A percentile compares a stretch with the other conserved stretches of the same genome.
phyloP scores from a whole-genome alignment of 1,140 invertebrate species.

The Ceratitis capitata region DNA sequence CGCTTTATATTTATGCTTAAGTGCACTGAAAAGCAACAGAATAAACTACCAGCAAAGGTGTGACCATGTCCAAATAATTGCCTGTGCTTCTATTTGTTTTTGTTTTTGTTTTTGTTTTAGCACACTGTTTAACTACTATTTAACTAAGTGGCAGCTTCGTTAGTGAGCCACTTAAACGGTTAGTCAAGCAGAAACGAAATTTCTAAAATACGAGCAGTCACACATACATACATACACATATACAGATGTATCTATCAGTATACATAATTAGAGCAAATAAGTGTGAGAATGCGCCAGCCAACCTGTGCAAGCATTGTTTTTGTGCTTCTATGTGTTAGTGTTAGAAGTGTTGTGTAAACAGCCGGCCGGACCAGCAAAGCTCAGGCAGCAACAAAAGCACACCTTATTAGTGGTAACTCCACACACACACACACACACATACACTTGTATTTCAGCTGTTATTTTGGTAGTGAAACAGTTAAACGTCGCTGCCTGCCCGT shows the following conservation, averaged over 20 bases:
- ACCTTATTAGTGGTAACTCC: not conserved
- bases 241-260: not conserved
- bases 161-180: conserved; percentile 33
- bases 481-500: conserved; percentile 33
- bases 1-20: not conserved
- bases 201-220: not conserved
- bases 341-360: conserved; percentile 13
- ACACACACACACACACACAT: not conserved
- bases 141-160: conserved; percentile 33
- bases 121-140: not conserved
- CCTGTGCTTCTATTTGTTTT: not conserved
- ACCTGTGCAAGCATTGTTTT: not conserved
- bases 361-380: not conserved
- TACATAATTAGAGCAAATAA: not conserved
- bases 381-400: conserved; percentile 4
- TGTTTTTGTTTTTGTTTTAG: no score
- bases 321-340: not conserved
- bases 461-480: no score
- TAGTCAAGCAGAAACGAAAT: not conserved
- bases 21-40: not conserved
- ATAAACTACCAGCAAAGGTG: not conserved
- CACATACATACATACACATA: not conserved
- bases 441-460: not conserved
- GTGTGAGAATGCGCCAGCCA: not conserved
- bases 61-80: not conserved